Conservation (phyloP, 2,797 vertebrate genomes). For the Phalloptychus januarius region DNA sequence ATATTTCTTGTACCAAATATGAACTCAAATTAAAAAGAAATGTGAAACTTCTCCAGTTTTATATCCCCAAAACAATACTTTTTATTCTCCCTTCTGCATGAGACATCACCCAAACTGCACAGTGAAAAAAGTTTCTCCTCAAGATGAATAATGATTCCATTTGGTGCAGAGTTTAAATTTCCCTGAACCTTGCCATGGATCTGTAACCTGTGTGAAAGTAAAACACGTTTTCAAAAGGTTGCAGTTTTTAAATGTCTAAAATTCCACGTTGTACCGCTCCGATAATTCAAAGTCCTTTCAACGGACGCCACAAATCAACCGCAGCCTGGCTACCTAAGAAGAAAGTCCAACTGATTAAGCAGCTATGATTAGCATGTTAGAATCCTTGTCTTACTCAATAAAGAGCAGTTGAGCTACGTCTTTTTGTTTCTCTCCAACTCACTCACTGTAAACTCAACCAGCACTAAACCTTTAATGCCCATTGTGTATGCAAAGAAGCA, state of each 20-base stretch:
- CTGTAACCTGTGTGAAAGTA: background rate
- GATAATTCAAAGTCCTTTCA: background rate
- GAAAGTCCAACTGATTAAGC: background rate
- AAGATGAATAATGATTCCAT: slow-evolving; percentile 43
- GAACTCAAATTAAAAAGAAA: background rate
- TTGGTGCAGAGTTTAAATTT: slow-evolving; percentile 51
- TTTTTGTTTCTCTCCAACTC: slow-evolving; percentile 35
- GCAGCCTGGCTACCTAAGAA: background rate
- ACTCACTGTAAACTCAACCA: slow-evolving; percentile 31
- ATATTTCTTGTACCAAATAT: background rate
- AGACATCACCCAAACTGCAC: background rate
- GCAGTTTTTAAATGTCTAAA: background rate
- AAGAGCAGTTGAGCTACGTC: background rate
- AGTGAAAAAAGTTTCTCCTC: slow-evolving; percentile 19
- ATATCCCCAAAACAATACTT: background rate
- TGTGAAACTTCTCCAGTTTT: background rate
- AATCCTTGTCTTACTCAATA: background rate
- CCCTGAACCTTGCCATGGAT: slow-evolving; percentile 25
- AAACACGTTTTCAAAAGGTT: background rate
- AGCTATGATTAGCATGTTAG: background rate
- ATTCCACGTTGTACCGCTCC: background rate
- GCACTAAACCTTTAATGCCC: slow-evolving; percentile 42
- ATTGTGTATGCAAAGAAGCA: slow-evolving; percentile 24
- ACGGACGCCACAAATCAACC: background rate
- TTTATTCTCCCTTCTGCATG: background rate